phyloP scores from a whole-genome alignment of 1,140 invertebrate genomes.

The Drosophila novamexicana region DNA sequence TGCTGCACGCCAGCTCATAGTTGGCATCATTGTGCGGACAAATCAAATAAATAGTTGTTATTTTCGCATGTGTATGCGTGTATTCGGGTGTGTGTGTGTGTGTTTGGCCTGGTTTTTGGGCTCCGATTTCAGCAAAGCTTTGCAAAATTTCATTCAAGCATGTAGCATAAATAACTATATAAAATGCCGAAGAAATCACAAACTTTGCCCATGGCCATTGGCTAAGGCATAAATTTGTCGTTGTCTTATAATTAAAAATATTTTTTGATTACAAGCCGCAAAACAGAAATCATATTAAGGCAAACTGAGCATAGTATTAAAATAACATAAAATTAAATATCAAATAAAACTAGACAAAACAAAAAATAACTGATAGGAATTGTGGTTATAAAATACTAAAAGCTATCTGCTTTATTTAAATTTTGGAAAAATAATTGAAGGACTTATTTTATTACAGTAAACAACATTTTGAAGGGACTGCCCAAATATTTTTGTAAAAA shows the following conservation, averaged over 20 bases:
- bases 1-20: slow-evolving; percentile 71
- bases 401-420: neutral
- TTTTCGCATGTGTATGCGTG: slow-evolving; percentile 44
- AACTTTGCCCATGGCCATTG: slow-evolving; percentile 9
- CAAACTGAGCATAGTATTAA: neutral
- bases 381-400: neutral
- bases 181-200: slow-evolving; percentile 51
- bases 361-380: neutral
- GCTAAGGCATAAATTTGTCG: slow-evolving; percentile 9
- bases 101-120: slow-evolving; percentile 52
- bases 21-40: slow-evolving; percentile 80
- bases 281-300: slow-evolving; percentile 24
- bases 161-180: slow-evolving; percentile 62
- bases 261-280: slow-evolving; percentile 17
- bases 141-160: slow-evolving; percentile 59
- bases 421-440: too few relatives aligned
- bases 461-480: too few relatives aligned
- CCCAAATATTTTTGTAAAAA: too few relatives aligned
- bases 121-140: slow-evolving; percentile 69
- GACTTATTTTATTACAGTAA: too few relatives aligned
- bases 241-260: slow-evolving; percentile 47
- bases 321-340: neutral
- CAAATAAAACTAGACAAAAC: neutral
- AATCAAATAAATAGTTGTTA: slow-evolving; percentile 80
- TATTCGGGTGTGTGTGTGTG: slow-evolving; percentile 20